A percentile compares a stretch with the other conserved stretches of the same genome.
Evolutionary conservation across 1,140 invertebrate genomes (phyloP).

Genomic region (Calycopis cecrops): DNA sequence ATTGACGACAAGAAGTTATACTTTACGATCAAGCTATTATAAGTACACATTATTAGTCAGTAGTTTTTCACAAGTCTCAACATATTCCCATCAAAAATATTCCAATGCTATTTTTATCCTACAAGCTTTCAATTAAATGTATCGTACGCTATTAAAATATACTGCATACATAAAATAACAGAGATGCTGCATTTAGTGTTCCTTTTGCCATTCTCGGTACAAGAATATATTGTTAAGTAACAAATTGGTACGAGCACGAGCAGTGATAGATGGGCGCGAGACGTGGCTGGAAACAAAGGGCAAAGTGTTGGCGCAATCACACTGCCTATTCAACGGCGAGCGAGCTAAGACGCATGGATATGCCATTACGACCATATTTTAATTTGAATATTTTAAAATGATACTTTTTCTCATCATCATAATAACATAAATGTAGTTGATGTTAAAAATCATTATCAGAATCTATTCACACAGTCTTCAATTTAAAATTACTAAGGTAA

Average conservation of each 20-base stretch:
- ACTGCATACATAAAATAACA: conserved; percentile 33
- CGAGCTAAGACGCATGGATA: conserved; percentile 37
- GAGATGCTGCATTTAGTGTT: conserved; percentile 37
- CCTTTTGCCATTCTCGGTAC: conserved; percentile 42
- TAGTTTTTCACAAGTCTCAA: too few species aligned
- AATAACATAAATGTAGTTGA: too few species aligned
- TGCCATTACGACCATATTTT: background rate
- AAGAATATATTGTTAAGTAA: conserved; percentile 56
- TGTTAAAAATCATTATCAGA: too few species aligned
- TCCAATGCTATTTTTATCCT: too few species aligned
- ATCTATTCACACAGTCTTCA: too few species aligned
- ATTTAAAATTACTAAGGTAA: too few species aligned
- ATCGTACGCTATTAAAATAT: conserved; percentile 28
- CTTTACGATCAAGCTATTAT: too few species aligned
- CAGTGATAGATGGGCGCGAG: conserved; percentile 57
- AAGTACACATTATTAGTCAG: too few species aligned
- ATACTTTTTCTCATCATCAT: too few species aligned
- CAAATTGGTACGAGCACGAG: conserved; percentile 57
- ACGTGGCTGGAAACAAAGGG: conserved; percentile 60
- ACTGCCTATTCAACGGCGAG: conserved; percentile 52
- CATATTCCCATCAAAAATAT: too few species aligned
- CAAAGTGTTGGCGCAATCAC: conserved; percentile 63
- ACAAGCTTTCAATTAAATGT: too few species aligned
- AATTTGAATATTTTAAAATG: background rate
- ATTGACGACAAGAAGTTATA: too few species aligned